A percentile compares a stretch with the other conserved stretches of the same genome.
phyloP scores from a whole-genome alignment of 2,888 invertebrate genomes.

The Trachelus troglodyta region DNA sequence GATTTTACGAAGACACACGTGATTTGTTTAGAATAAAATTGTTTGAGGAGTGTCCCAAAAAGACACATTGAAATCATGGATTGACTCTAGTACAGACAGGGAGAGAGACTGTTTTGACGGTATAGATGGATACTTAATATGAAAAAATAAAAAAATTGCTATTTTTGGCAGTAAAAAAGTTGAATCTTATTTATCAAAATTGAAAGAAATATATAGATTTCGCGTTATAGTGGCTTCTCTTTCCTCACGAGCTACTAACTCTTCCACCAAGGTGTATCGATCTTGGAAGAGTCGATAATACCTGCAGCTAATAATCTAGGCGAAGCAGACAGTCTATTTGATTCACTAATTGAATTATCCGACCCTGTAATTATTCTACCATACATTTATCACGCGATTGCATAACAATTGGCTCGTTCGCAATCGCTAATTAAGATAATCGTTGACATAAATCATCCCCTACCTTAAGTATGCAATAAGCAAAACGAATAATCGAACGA shows the following conservation, averaged over 20 bases:
- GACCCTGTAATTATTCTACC: background rate
- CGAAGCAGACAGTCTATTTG: background rate
- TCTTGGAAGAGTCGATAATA: background rate
- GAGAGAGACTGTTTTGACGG: background rate
- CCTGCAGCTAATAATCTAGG: background rate
- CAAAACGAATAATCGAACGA: background rate
- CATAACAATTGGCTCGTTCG: background rate
- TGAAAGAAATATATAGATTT: background rate
- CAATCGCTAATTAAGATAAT: background rate
- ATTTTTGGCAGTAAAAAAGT: background rate
- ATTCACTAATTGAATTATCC: background rate
- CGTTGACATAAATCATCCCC: background rate
- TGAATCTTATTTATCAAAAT: background rate
- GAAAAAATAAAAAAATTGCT: no score
- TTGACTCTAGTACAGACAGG: no score
- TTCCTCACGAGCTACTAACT: background rate
- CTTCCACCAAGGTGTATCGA: background rate
- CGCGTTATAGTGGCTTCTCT: background rate
- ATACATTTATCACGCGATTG: background rate
- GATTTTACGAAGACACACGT: no score
- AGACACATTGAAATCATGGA: no score
- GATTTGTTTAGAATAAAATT: no score
- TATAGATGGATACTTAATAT: background rate
- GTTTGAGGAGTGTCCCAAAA: no score
- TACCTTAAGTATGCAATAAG: background rate